Percentiles rank a stretch among this genome's conserved stretches.
Conservation (phyloP, 2,888 invertebrate species). For the Nomada fabriciana region DNA sequence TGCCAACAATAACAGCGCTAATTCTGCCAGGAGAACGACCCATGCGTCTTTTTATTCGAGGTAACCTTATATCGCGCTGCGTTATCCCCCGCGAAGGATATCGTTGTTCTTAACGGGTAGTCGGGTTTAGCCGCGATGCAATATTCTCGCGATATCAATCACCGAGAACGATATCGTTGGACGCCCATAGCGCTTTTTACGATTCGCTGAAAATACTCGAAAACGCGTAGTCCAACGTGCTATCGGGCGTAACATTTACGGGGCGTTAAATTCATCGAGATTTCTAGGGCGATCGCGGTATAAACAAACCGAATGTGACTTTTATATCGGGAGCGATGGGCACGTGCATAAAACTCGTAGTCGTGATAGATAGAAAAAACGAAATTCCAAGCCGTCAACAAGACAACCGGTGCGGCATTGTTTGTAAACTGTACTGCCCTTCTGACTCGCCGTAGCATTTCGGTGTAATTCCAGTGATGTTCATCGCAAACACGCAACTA, state of each 20-base stretch:
- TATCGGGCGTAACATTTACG: slow-evolving; percentile 4
- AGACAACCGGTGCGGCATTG: slow-evolving; percentile 39
- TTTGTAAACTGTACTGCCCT: slow-evolving; percentile 65
- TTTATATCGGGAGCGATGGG: slow-evolving; percentile 54
- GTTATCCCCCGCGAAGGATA: slow-evolving; percentile 13
- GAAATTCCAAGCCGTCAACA: slow-evolving; percentile 15
- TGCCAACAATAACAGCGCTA: slow-evolving; percentile 42
- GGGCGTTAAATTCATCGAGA: slow-evolving; percentile 24
- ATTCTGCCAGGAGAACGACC: slow-evolving; percentile 18
- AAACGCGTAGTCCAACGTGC: neutral
- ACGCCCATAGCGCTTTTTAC: neutral
- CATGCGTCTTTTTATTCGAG: slow-evolving; percentile 15
- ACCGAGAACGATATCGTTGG: neutral
- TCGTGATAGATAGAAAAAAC: slow-evolving; percentile 45
- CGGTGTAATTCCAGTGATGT: slow-evolving; percentile 37
- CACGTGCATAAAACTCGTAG: slow-evolving; percentile 57
- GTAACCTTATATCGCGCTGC: neutral
- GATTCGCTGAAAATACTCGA: neutral
- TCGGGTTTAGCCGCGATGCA: neutral
- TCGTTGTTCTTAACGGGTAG: slow-evolving; percentile 15
- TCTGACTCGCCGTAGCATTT: slow-evolving; percentile 36
- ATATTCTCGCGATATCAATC: neutral
- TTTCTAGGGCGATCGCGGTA: slow-evolving; percentile 14
- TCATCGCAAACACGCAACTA: slow-evolving; percentile 24
- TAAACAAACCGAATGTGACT: slow-evolving; percentile 51